Conservation (phyloP, 2,113 vertebrate genomes). For the Tragelaphus strepsiceros region DNA sequence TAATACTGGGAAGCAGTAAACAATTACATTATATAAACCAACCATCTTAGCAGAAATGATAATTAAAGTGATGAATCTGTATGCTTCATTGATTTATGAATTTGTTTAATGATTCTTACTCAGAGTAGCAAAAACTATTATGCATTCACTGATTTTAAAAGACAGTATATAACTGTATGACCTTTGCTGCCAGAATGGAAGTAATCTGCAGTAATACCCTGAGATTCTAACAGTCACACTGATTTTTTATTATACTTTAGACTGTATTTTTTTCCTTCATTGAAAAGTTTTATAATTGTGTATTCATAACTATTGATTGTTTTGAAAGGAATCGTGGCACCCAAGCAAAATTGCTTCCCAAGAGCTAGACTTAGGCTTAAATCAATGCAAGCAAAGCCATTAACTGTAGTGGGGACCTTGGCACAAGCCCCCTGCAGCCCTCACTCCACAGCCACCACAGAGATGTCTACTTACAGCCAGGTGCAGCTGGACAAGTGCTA, state of each 20-base stretch:
- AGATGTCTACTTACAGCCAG: slow-evolving; percentile 66
- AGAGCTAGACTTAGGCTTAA: slow-evolving; percentile 56
- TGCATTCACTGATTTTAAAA: slow-evolving; percentile 79
- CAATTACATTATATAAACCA: slow-evolving; percentile 91
- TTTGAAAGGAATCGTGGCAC: slow-evolving; percentile 52
- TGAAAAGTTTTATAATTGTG: slow-evolving; percentile 58
- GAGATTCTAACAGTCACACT: slow-evolving; percentile 59
- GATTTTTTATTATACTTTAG: slow-evolving; percentile 73
- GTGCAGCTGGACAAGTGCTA: slow-evolving; percentile 70
- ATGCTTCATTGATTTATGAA: slow-evolving; percentile 93
- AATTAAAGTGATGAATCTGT: slow-evolving; percentile 92
- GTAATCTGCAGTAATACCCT: slow-evolving; percentile 55
- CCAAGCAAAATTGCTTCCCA: slow-evolving; percentile 44
- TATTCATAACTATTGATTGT: slow-evolving; percentile 63
- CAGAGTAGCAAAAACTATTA: slow-evolving; percentile 81
- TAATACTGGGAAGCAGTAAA: slow-evolving; percentile 87
- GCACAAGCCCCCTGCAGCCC: slow-evolving; percentile 38
- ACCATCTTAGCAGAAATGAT: slow-evolving; percentile 89
- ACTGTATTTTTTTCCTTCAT: slow-evolving; percentile 56
- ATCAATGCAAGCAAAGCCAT: slow-evolving; percentile 69
- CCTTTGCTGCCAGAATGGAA: slow-evolving; percentile 69
- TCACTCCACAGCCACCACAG: slow-evolving; percentile 56
- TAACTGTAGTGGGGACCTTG: slow-evolving; percentile 40
- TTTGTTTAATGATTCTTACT: slow-evolving; percentile 94
- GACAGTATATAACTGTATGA: slow-evolving; percentile 67